Percentiles rank a stretch among this genome's conserved stretches.
Conservation (phyloP, 2,888 invertebrate genomes). For the Zaprionus lineosus region DNA sequence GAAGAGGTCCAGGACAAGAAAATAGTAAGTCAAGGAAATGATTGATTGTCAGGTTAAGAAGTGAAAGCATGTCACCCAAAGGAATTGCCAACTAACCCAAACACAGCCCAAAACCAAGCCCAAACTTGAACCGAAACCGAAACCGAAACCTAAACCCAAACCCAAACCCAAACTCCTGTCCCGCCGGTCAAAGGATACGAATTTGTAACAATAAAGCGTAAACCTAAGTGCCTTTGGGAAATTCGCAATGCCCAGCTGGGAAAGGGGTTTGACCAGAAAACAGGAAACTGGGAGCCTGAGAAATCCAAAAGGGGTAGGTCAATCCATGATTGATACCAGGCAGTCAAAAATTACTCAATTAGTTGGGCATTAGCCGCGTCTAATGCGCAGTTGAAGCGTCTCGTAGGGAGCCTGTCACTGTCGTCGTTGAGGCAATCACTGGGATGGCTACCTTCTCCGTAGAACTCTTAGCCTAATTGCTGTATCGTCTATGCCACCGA, state of each 20-base stretch:
- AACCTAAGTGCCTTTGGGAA: conserved; percentile 62
- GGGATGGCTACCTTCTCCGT: conserved; percentile 21
- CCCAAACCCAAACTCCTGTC: background rate
- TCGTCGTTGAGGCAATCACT: no score
- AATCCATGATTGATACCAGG: conserved; percentile 60
- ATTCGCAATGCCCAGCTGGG: conserved; percentile 70
- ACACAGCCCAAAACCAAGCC: background rate
- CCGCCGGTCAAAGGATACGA: conserved; percentile 52
- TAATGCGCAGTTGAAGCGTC: conserved; percentile 35
- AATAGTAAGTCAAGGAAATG: conserved; percentile 71
- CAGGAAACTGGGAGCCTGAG: conserved; percentile 30
- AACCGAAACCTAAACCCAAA: background rate
- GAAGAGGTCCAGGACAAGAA: conserved; percentile 31
- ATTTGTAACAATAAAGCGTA: conserved; percentile 77
- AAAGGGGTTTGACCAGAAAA: no score
- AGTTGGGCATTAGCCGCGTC: conserved; percentile 62
- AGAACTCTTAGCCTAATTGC: conserved; percentile 41
- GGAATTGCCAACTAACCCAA: conserved; percentile 48
- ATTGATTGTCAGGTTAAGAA: conserved; percentile 72
- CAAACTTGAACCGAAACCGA: background rate
- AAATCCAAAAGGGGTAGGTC: conserved; percentile 24
- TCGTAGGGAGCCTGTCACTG: conserved; percentile 29
- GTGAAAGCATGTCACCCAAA: conserved; percentile 64
- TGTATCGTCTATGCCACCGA: no score
- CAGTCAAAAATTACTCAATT: conserved; percentile 76